Evolutionary conservation across 2,888 invertebrate genomes (phyloP), one percentile per base, ranked within the genome.

Genomic region (Alcis repandata): DNA sequence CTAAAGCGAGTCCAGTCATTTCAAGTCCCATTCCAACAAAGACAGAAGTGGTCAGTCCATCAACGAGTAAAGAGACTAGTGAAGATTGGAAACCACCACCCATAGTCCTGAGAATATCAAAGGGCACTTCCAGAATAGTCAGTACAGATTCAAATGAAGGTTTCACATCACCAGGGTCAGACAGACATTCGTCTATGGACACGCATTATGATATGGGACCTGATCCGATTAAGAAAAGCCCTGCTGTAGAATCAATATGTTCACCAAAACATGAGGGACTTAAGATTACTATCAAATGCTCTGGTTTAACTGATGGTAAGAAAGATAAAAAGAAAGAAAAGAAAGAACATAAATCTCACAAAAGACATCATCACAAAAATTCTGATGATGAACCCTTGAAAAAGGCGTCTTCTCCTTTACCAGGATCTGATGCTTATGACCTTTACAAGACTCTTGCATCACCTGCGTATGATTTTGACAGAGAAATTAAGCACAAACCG

Each of bases 91-190:
- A 94, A 73, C 95, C 96, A 85, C 97, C 97, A 48, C 98, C 98
- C 22, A 98, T 98, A 80, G 97, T 98, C 59, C 91, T 98, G 71
- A 95, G 98, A 90, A 98, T 98, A 94, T 97, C 97, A 73, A 97
- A 97, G 90, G 95, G 95, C 56, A 95, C 95, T 62, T 95, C 95
- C 54, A 94, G 95, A 73, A 93, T 95, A 82, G 95, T 95, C 60
- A 95, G 95, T 79, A 95, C 95, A 57, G 95, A 95, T 79, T 95
- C 95, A 63, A 95, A 95, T 90, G 94, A 94, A 82, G 94, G 94
- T 56, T 92, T 93, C 53, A 94, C 93, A 71, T 94, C 94, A 56
- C 94, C 94, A 59, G 89, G 90, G 68, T 91, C 93, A 69, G 94
- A 94, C 65, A 86, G 94, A 72, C 90, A 93, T 83, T 93, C 94